Evolutionary conservation across 2,113 vertebrate genomes (phyloP).

Genomic region (Aptenodytes forsteri): DNA sequence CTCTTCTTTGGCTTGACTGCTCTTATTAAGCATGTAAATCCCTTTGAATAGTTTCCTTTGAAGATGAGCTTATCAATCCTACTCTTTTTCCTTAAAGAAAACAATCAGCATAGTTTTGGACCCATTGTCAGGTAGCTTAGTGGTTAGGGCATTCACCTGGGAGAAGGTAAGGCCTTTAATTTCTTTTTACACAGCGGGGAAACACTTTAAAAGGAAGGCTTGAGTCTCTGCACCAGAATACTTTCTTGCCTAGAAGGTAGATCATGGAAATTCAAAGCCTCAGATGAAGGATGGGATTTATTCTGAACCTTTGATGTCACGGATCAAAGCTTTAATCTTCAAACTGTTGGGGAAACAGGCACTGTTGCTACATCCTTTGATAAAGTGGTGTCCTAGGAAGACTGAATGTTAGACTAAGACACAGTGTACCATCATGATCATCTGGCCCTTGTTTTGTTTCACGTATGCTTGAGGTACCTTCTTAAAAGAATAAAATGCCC

Average conservation of each 20-base stretch:
- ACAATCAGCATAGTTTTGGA: background rate
- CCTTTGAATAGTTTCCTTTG: background rate
- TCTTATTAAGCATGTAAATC: background rate
- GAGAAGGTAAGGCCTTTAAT: background rate
- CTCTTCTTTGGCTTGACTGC: background rate
- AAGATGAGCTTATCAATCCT: background rate
- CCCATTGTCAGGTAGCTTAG: background rate
- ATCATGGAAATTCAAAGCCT: background rate
- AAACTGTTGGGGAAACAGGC: background rate
- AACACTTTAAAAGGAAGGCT: background rate
- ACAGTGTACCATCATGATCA: background rate
- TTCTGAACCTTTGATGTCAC: background rate
- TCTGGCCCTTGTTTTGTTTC: background rate
- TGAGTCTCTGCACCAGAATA: background rate
- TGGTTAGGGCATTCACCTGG: background rate
- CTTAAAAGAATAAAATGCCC: background rate
- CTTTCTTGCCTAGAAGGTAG: background rate
- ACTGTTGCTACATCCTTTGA: background rate
- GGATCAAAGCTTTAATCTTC: background rate
- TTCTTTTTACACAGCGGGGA: background rate
- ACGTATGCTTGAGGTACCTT: background rate
- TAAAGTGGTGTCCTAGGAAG: background rate
- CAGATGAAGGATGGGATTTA: background rate
- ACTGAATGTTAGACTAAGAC: background rate
- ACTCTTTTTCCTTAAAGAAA: background rate